phyloP scores from a whole-genome alignment of 2,113 vertebrate species.

The Mesembrinibis cayennensis region DNA sequence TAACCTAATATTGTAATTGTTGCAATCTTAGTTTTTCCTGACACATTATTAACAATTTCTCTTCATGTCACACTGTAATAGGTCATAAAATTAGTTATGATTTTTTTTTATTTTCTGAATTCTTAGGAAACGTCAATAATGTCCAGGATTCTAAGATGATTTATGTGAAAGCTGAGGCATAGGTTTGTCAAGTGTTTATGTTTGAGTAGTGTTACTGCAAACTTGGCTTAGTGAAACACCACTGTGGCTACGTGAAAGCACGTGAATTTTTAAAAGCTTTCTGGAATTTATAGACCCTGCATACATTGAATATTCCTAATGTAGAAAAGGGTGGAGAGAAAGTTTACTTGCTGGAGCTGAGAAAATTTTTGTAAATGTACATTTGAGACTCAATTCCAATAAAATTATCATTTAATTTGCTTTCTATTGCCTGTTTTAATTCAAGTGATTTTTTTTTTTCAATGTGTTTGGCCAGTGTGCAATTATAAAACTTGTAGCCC shows the following conservation, averaged over 20 bases:
- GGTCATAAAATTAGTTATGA: neutral
- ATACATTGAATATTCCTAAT: neutral
- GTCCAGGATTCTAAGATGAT: neutral
- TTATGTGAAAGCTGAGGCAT: neutral
- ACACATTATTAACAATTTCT: neutral
- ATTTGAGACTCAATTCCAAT: neutral
- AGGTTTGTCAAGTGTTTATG: neutral
- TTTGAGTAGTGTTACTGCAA: neutral
- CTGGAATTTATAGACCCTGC: neutral
- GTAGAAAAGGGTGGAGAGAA: neutral
- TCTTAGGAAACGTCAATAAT: neutral
- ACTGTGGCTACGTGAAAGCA: neutral
- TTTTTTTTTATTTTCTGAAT: neutral
- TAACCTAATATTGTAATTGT: neutral
- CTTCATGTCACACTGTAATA: neutral
- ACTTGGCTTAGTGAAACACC: neutral
- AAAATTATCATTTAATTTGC: neutral
- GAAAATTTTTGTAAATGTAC: neutral
- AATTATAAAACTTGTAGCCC: neutral
- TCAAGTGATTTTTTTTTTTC: neutral
- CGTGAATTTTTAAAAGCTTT: neutral
- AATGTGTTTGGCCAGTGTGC: neutral
- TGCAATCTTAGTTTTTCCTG: neutral
- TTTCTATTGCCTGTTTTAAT: neutral
- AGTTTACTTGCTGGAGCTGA: neutral